Evolutionary conservation across 2,797 vertebrate species (phyloP), one percentile per base, ranked within the genome.

Genomic region (Melanotaenia maccullochi): DNA sequence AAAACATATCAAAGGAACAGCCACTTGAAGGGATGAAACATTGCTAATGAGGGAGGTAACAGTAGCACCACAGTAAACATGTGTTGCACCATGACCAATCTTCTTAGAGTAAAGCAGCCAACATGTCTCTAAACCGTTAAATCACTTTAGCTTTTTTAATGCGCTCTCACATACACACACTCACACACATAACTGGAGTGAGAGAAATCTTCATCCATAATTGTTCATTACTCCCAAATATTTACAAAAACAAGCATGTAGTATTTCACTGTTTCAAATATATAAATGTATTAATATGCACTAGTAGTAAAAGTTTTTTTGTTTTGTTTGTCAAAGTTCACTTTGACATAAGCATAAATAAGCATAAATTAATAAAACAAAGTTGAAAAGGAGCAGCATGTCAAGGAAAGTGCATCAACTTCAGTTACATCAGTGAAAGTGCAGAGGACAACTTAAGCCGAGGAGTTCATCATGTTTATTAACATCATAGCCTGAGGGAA

Each of bases 91-190:
- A 56, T 73, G 65, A 82, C 71, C 35, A 38, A 67, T 68, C 16
- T 65, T 24, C 56, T 70, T 71, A 81, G 20, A 76, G 38, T 60
- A 67, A 80, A 66, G 57, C 28, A 60, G 51, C 38, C n/a, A 28
- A 49, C 67, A 73, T 73, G 25, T 55, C 40, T 68, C 60, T 61
- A 60, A 65, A 84, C 52, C 9, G 2, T 65, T 49, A 81, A 78
- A 78, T 73, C 78, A 38, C 60, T 73, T 84, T 40, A 70, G 76
- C 73, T 42, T 63, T 25, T 69, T 25, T 59, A 72, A 81, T 33
- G 30, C 35, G 35, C 38, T 20, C 20, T 38, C 38, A 36, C 42
- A 44, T 18, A 44, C 16, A 51, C 49, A 49, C 44, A 47, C 42
- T 20, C 16, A 47, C 5, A 18, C 44, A 47, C 14, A 5, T 3